A percentile compares a stretch with the other conserved stretches of the same genome.
Evolutionary conservation across 2,113 vertebrate species (phyloP).

Genomic region (Cavia porcellus): DNA sequence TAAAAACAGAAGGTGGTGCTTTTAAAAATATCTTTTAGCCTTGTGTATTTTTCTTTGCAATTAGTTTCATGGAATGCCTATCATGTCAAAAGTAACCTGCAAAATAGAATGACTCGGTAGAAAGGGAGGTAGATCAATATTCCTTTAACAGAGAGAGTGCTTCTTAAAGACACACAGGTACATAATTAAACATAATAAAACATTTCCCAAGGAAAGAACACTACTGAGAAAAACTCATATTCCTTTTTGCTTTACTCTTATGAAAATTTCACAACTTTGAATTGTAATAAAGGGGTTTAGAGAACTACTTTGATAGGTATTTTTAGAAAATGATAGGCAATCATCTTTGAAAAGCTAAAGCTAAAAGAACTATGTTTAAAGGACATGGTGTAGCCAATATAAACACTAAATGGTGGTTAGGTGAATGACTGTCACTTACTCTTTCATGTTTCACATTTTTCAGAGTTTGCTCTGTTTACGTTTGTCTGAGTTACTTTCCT

Average conservation of each 20-base stretch:
- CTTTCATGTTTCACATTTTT: not conserved
- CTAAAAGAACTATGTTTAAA: not conserved
- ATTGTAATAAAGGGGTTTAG: constrained; percentile 46
- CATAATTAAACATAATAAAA: constrained; percentile 80
- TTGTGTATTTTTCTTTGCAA: constrained; percentile 14
- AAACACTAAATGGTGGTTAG: not conserved
- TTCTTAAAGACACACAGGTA: constrained; percentile 69
- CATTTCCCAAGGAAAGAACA: constrained; percentile 78
- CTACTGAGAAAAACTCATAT: constrained; percentile 59
- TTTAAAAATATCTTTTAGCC: not conserved
- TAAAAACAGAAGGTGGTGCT: not conserved
- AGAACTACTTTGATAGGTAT: constrained; percentile 52
- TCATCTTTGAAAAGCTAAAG: not conserved
- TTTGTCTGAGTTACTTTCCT: not conserved
- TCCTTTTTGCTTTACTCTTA: constrained; percentile 54
- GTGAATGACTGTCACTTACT: not conserved
- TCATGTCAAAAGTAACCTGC: constrained; percentile 49
- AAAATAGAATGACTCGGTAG: constrained; percentile 48
- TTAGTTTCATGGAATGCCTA: constrained; percentile 51
- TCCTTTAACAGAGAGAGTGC: constrained; percentile 65
- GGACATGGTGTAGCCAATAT: not conserved
- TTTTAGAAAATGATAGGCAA: constrained; percentile 61
- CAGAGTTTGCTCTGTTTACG: not conserved
- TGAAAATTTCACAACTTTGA: constrained; percentile 64
- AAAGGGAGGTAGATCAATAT: constrained; percentile 74